These are phyloP conservation scores for Hystrix cristata DNA, from an alignment of 2,113 vertebrate species.

Conservation along the genomic window DNA sequence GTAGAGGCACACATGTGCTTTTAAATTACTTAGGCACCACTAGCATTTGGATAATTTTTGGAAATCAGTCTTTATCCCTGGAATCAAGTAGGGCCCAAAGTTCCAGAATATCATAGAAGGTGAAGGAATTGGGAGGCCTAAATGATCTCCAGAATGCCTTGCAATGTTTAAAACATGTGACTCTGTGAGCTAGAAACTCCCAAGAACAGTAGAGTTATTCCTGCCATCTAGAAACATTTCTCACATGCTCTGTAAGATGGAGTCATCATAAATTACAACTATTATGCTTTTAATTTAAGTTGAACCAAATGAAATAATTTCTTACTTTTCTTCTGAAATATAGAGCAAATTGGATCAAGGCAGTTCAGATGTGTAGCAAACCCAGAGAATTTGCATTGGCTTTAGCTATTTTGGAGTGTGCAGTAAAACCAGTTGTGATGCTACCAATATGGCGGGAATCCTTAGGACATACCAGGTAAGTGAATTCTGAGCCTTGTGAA, in stretches of 20 bases:
- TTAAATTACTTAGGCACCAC: not conserved
- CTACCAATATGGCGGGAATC: slow-evolving; percentile 97
- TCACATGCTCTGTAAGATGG: not conserved
- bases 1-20: not conserved
- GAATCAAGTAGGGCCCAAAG: not conserved
- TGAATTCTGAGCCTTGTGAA: slow-evolving; percentile 29
- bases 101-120: not conserved
- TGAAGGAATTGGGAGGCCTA: not conserved
- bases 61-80: not conserved
- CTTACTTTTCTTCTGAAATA: slow-evolving; percentile 62
- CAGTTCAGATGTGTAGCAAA: slow-evolving; percentile 99
- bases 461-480: slow-evolving; percentile 97
- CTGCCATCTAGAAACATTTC: not conserved
- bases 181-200: slow-evolving; percentile 22
- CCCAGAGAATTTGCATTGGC: slow-evolving; percentile 98
- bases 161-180: not conserved
- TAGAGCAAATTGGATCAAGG: slow-evolving; percentile 99
- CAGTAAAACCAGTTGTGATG: slow-evolving; percentile 99
- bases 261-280: not conserved
- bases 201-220: not conserved
- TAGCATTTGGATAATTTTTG: not conserved
- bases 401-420: slow-evolving; percentile 98
- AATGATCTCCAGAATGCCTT: slow-evolving; percentile 1
- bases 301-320: not conserved
- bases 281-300: slow-evolving; percentile 37